Evolutionary conservation across 2,888 invertebrate species (phyloP).

Genomic region (Anaspis maculata): DNA sequence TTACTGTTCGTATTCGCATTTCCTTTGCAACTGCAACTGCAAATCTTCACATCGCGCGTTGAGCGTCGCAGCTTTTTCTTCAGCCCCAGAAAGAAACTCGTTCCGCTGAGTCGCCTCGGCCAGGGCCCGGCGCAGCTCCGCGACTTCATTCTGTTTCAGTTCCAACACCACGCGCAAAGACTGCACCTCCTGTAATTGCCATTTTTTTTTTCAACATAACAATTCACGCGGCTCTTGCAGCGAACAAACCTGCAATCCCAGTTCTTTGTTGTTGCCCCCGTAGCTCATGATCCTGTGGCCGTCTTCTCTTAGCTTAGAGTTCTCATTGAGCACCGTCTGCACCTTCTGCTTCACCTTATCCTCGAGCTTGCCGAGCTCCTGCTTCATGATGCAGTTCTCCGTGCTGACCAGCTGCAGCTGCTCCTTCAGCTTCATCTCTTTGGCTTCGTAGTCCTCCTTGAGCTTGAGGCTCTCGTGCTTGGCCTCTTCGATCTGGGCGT

Average conservation of each 20-base stretch:
- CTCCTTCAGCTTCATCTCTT: slow-evolving; percentile 28
- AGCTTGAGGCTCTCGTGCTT: slow-evolving; percentile 30
- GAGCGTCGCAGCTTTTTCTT: slow-evolving; percentile 66
- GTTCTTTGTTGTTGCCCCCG: slow-evolving; percentile 26
- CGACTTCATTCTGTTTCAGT: slow-evolving; percentile 77
- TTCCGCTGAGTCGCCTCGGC: slow-evolving; percentile 63
- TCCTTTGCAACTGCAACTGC: slow-evolving; percentile 61
- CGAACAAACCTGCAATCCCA: too few species aligned
- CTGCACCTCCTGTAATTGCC: slow-evolving; percentile 66
- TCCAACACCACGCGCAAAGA: slow-evolving; percentile 84
- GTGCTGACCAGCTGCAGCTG: slow-evolving; percentile 21
- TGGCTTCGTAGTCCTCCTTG: slow-evolving; percentile 31
- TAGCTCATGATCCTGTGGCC: slow-evolving; percentile 33
- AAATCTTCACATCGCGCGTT: slow-evolving; percentile 83
- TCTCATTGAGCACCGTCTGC: slow-evolving; percentile 26
- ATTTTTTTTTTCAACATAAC: background rate
- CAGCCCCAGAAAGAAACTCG: slow-evolving; percentile 62
- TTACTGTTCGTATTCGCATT: slow-evolving; percentile 66
- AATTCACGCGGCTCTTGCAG: slow-evolving; percentile 9
- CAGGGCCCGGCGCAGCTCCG: slow-evolving; percentile 63
- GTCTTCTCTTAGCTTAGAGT: slow-evolving; percentile 31
- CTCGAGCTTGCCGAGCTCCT: slow-evolving; percentile 21
- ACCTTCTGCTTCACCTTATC: slow-evolving; percentile 21
- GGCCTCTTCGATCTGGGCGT: slow-evolving; percentile 23
- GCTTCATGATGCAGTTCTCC: slow-evolving; percentile 27